Conservation (phyloP, 2,888 invertebrate species). For the Drosophila mimetica region DNA sequence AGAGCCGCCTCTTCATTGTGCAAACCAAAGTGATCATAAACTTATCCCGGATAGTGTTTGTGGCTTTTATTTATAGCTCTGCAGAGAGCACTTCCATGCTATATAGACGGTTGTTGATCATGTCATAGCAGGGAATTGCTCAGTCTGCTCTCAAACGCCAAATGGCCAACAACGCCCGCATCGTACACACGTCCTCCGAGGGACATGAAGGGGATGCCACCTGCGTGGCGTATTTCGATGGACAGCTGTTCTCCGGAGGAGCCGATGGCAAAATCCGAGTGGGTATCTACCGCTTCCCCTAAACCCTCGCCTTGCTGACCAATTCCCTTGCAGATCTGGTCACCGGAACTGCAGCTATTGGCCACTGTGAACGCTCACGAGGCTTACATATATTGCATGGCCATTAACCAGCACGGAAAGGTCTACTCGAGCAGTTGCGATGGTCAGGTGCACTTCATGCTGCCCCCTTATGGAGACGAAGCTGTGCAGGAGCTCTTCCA, state of each 20-base stretch:
- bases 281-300: conserved; percentile 37
- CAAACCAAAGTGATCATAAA: neutral
- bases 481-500: conserved; percentile 76
- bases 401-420: conserved; percentile 81
- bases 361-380: conserved; percentile 81
- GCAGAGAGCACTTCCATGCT: conserved; percentile 21
- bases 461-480: conserved; percentile 78
- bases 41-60: conserved; percentile 2
- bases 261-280: conserved; percentile 85
- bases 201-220: conserved; percentile 84
- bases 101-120: conserved; percentile 4
- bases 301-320: neutral
- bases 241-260: conserved; percentile 82
- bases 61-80: conserved; percentile 32
- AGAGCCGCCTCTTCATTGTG: no score
- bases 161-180: conserved; percentile 65
- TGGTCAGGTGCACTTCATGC: conserved; percentile 82
- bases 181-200: conserved; percentile 78
- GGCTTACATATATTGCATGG: conserved; percentile 82
- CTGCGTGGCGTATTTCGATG: conserved; percentile 76
- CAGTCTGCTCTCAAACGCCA: conserved; percentile 43
- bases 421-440: conserved; percentile 84
- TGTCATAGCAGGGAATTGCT: conserved; percentile 23
- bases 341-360: conserved; percentile 77
- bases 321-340: conserved; percentile 80